phyloP scores from a whole-genome alignment of 2,797 vertebrate species.

The Champsocephalus esox region DNA sequence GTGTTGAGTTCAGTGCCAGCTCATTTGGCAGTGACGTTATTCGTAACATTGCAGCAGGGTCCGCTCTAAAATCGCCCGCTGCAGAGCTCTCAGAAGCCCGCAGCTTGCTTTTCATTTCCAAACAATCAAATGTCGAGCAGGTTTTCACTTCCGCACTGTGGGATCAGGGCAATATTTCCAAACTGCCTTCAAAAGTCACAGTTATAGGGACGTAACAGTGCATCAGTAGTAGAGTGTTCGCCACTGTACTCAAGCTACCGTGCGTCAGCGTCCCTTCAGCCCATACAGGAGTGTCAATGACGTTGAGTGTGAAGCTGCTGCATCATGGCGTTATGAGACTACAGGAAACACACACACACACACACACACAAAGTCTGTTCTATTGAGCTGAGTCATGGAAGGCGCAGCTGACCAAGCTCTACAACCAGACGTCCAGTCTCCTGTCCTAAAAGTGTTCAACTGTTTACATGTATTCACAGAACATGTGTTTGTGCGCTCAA shows the following conservation, averaged over 20 bases:
- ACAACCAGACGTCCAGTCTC: slow-evolving; percentile 52
- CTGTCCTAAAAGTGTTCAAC: slow-evolving; percentile 36
- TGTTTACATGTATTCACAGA: slow-evolving; percentile 18
- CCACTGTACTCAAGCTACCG: slow-evolving; percentile 52
- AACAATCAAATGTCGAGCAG: slow-evolving; percentile 67
- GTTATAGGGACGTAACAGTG: slow-evolving; percentile 52
- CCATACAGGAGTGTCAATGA: slow-evolving; percentile 74
- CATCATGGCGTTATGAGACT: slow-evolving; percentile 70
- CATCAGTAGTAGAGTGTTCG: slow-evolving; percentile 41
- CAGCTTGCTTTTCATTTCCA: slow-evolving; percentile 60
- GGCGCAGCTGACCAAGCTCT: slow-evolving; percentile 58
- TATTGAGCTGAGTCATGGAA: slow-evolving; percentile 65
- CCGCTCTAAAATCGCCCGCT: slow-evolving; percentile 59
- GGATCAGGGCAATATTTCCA: slow-evolving; percentile 55
- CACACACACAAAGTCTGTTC: slow-evolving; percentile 70
- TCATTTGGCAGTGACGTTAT: slow-evolving; percentile 70
- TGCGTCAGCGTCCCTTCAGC: slow-evolving; percentile 71
- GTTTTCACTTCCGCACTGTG: slow-evolving; percentile 44
- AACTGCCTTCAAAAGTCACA: slow-evolving; percentile 58
- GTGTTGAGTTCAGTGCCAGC: slow-evolving; percentile 51
- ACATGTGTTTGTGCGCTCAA: slow-evolving; percentile 30
- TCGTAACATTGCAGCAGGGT: slow-evolving; percentile 60
- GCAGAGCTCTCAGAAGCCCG: slow-evolving; percentile 57
- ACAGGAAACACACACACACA: slow-evolving; percentile 42
- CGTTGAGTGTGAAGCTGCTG: slow-evolving; percentile 72